phyloP scores from a whole-genome alignment of 2,113 vertebrate species.

The Tupaia chinensis region DNA sequence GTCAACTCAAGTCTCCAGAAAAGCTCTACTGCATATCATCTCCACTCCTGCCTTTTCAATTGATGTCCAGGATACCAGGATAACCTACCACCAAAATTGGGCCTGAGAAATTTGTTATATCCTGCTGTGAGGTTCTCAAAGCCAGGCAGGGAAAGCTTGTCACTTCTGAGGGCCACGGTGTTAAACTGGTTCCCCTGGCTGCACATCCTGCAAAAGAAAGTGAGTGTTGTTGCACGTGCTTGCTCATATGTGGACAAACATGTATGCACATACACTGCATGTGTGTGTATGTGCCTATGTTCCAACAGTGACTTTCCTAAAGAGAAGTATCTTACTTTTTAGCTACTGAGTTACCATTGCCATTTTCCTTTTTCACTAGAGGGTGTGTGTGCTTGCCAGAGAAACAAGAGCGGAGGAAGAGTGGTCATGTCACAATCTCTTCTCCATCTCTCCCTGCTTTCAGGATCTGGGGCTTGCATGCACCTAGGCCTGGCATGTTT shows the following conservation, averaged over 20 bases:
- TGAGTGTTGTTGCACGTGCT: fast-evolving
- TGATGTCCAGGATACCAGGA: not conserved
- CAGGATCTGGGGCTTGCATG: too few species aligned
- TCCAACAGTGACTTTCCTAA: not conserved
- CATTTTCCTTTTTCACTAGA: not conserved
- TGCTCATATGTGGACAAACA: not conserved
- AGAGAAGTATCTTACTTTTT: not conserved
- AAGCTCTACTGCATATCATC: not conserved
- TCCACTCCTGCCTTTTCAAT: not conserved
- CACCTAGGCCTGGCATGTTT: too few species aligned
- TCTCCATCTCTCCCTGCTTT: too few species aligned
- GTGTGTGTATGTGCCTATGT: not conserved
- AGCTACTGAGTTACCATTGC: not conserved
- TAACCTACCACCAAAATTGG: conserved; percentile 93
- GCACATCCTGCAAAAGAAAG: conserved; percentile 84
- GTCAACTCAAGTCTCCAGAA: not conserved
- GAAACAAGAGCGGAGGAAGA: too few species aligned
- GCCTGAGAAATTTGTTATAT: conserved; percentile 95
- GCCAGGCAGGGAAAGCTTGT: conserved; percentile 90
- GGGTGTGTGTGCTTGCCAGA: too few species aligned
- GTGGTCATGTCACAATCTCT: too few species aligned
- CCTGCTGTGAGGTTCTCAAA: conserved; percentile 94
- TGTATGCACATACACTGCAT: fast-evolving
- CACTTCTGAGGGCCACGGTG: conserved; percentile 79
- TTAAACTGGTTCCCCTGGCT: conserved; percentile 76